Conservation (phyloP, 2,113 vertebrate genomes). For the Hyperopisus bebe region DNA sequence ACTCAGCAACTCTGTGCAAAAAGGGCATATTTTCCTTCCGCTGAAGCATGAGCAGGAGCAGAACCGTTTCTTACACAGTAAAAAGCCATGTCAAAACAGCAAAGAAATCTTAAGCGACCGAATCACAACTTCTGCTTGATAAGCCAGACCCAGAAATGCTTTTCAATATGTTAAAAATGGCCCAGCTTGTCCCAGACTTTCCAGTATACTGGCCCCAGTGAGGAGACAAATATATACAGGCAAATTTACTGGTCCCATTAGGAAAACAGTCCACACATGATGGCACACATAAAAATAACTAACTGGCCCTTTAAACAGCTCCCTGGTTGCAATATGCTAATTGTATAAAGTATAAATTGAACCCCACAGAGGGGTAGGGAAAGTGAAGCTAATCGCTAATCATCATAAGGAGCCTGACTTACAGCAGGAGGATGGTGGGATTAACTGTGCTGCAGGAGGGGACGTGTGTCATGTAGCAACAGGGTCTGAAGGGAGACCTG, state of each 20-base stretch:
- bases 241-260: not conserved
- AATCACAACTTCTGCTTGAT: not conserved
- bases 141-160: not conserved
- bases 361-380: not conserved
- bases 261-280: not conserved
- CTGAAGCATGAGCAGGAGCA: not conserved
- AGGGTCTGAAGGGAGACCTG: not conserved
- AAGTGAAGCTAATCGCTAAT: not conserved
- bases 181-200: not conserved
- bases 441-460: not conserved
- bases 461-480: not conserved
- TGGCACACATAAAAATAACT: not conserved
- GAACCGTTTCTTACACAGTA: not conserved
- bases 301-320: not conserved
- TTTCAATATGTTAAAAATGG: not conserved
- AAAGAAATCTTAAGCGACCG: not conserved
- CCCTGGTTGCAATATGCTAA: not conserved
- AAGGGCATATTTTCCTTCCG: not conserved
- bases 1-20: not conserved
- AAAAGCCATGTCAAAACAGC: not conserved
- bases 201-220: not conserved
- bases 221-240: not conserved
- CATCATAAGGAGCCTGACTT: not conserved
- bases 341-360: not conserved
- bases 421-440: not conserved